Conservation (phyloP, 2,797 vertebrate species). For the Sarcoramphus papa region DNA sequence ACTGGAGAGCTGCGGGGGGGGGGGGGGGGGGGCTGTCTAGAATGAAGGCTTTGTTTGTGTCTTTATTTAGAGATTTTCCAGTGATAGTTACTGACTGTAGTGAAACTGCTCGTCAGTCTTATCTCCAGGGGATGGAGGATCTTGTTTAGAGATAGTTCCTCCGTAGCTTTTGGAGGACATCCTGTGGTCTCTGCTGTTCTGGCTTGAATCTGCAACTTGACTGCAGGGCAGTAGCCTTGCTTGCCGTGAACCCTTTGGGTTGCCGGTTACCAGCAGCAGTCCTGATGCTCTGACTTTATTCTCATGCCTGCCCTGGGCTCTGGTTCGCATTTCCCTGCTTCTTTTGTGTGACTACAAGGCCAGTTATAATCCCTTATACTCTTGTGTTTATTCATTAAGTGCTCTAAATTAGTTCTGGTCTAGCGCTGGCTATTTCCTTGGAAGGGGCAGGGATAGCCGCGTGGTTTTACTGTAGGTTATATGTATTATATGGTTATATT, state of each 20-base stretch:
- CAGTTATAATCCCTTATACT: neutral
- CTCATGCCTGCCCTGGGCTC: neutral
- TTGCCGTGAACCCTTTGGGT: neutral
- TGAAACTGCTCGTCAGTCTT: neutral
- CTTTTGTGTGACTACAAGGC: neutral
- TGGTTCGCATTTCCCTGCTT: neutral
- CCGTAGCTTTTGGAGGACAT: neutral
- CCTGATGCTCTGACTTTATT: neutral
- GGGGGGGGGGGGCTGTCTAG: fast-evolving
- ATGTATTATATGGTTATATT: no score
- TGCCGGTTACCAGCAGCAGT: neutral
- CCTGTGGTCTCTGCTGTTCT: neutral
- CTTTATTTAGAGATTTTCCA: neutral
- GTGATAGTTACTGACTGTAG: neutral
- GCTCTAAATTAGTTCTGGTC: neutral
- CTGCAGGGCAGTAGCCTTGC: neutral
- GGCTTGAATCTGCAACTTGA: neutral
- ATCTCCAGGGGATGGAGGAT: neutral
- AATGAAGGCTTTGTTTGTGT: neutral
- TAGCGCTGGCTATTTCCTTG: neutral
- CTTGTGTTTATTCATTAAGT: neutral
- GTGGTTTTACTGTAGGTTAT: neutral
- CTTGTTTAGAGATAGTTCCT: neutral
- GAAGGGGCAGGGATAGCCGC: neutral
- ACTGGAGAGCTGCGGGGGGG: neutral